These are phyloP conservation scores for Hydropsyche betteni DNA, from an alignment of 2,888 invertebrate species.

Conservation along the genomic window DNA sequence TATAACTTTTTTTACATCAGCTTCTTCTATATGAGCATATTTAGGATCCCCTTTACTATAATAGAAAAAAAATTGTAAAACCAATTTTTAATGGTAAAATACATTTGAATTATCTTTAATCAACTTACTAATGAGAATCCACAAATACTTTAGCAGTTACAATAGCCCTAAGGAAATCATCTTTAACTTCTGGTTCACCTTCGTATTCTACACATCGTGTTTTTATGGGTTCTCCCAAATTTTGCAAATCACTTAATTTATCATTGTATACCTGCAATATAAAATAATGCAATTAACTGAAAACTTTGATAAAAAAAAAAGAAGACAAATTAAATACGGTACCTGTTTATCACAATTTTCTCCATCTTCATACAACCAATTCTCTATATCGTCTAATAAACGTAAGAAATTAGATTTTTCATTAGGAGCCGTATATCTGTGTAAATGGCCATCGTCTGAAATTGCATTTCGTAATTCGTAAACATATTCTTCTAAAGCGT, in stretches of 20 bases:
- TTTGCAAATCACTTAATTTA: slow-evolving; percentile 71
- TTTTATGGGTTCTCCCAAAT: slow-evolving; percentile 89
- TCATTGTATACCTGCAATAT: slow-evolving; percentile 67
- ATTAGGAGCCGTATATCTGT: slow-evolving; percentile 77
- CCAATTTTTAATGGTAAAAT: background rate
- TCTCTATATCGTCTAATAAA: slow-evolving; percentile 85
- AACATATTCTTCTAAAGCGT: slow-evolving; percentile 97
- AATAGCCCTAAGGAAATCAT: slow-evolving; percentile 80
- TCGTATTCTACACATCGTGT: slow-evolving; percentile 83
- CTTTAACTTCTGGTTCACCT: slow-evolving; percentile 79
- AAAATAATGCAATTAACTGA: slow-evolving; percentile 32
- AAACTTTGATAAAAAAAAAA: background rate
- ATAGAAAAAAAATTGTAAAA: slow-evolving; percentile 35
- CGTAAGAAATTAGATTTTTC: slow-evolving; percentile 72
- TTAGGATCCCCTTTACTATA: slow-evolving; percentile 73
- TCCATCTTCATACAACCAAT: slow-evolving; percentile 96
- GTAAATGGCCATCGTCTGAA: slow-evolving; percentile 77
- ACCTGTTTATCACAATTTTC: slow-evolving; percentile 88
- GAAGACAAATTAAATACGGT: background rate
- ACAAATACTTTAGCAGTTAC: slow-evolving; percentile 84
- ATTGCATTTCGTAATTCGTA: slow-evolving; percentile 95
- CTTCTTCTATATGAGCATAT: slow-evolving; percentile 81
- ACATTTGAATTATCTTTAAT: background rate
- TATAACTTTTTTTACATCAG: slow-evolving; percentile 81
- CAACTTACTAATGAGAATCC: slow-evolving; percentile 71